Conservation (phyloP, 2,113 vertebrate genomes). For the Channa argus region DNA sequence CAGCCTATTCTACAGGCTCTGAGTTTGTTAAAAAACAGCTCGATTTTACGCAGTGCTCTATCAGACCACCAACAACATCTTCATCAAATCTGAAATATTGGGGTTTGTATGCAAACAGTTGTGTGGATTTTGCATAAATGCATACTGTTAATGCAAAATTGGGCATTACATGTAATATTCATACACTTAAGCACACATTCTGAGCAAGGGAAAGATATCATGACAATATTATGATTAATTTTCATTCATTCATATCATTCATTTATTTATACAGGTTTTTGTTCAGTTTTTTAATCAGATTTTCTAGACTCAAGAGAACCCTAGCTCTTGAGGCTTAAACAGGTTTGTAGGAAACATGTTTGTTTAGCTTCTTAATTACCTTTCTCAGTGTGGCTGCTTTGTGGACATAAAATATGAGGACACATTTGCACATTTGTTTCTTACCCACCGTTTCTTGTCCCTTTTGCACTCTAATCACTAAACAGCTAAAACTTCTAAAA, state of each 20-base stretch:
- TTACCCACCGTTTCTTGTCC: conserved; percentile 32
- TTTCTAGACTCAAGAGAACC: not conserved
- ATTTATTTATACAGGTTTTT: not conserved
- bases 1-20: not conserved
- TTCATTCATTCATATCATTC: no score
- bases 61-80: conserved; percentile 4
- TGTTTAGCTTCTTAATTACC: conserved; percentile 42
- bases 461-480: no score
- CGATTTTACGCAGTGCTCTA: not conserved
- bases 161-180: not conserved
- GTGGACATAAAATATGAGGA: not conserved
- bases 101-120: conserved; percentile 29
- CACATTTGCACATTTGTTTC: conserved; percentile 45
- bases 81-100: conserved; percentile 29
- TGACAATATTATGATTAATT: conserved; percentile 8
- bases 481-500: not conserved
- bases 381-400: conserved; percentile 22
- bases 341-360: conserved; percentile 29
- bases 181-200: no score
- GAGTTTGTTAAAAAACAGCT: not conserved
- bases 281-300: conserved; percentile 23
- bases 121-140: conserved; percentile 3
- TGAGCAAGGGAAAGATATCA: not conserved
- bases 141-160: not conserved
- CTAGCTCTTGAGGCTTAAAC: conserved; percentile 30